These are phyloP conservation scores for Meteorus sp. DNA, from an alignment of 1,140 invertebrate species.

Conservation along the genomic window DNA sequence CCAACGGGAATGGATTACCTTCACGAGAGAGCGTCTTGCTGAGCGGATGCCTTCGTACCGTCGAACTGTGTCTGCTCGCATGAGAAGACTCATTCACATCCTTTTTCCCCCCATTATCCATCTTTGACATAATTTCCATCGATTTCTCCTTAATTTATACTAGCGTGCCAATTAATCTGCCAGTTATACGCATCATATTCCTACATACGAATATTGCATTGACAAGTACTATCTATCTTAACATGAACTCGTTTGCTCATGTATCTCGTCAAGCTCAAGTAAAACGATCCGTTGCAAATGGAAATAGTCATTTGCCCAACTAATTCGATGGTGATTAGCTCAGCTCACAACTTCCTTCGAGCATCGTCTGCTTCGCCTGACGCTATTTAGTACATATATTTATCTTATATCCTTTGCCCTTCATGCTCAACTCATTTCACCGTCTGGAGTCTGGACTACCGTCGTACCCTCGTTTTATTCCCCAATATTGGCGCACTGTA, in stretches of 20 bases:
- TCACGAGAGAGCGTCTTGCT: conserved; percentile 13
- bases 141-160: too few relatives aligned
- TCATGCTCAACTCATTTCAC: neutral
- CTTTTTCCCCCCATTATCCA: neutral
- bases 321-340: conserved; percentile 34
- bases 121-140: neutral
- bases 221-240: too few relatives aligned
- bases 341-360: conserved; percentile 16
- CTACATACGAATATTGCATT: too few relatives aligned
- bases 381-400: too few relatives aligned
- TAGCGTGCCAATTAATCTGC: too few relatives aligned
- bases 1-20: conserved; percentile 21
- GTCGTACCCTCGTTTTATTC: conserved; percentile 1
- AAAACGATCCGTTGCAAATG: neutral
- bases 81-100: neutral
- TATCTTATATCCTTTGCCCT: neutral
- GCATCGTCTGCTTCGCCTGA: conserved; percentile 8
- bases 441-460: neutral
- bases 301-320: conserved; percentile 20
- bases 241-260: too few relatives aligned
- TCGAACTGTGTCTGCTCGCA: conserved; percentile 18
- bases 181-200: too few relatives aligned
- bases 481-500: neutral
- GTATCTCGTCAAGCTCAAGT: neutral
- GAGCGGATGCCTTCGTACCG: conserved; percentile 16